Percentiles rank a stretch among this genome's conserved stretches.
phyloP scores from a whole-genome alignment of 53 echinoderm and acorn worm species.

The Zoroaster sp. region DNA sequence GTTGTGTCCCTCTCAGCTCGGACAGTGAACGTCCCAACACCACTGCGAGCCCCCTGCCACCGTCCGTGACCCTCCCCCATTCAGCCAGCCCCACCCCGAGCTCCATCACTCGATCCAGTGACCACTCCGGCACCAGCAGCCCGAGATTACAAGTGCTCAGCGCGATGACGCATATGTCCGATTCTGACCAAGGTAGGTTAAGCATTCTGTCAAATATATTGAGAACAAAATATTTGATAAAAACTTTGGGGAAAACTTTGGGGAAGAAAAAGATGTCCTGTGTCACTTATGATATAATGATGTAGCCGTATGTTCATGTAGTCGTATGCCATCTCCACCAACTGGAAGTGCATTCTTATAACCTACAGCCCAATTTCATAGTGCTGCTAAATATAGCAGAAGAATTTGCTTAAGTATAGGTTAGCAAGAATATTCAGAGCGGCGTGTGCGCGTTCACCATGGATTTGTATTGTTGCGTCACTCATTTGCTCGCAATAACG shows the following conservation, averaged over 20 bases:
- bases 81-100: constrained; percentile 53
- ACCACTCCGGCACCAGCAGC: constrained; percentile 49
- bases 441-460: too few species aligned
- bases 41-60: constrained; percentile 54
- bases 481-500: too few species aligned
- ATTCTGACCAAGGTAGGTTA: constrained; percentile 85
- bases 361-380: too few species aligned
- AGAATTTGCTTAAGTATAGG: too few species aligned
- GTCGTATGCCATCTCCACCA: too few species aligned
- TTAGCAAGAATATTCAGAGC: too few species aligned
- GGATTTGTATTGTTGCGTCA: too few species aligned
- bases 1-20: background rate
- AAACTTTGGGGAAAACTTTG: background rate
- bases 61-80: background rate
- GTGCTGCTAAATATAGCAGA: too few species aligned
- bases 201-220: background rate
- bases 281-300: too few species aligned
- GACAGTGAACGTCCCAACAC: constrained; percentile 26
- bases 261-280: too few species aligned
- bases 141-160: constrained; percentile 39
- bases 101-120: constrained; percentile 25
- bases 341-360: too few species aligned
- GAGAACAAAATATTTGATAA: background rate
- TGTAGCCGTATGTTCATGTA: too few species aligned
- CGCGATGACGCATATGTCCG: constrained; percentile 59